A percentile compares a stretch with the other conserved stretches of the same genome.
Conservation (phyloP, 2,888 invertebrate genomes). For the Cephus runcator region DNA sequence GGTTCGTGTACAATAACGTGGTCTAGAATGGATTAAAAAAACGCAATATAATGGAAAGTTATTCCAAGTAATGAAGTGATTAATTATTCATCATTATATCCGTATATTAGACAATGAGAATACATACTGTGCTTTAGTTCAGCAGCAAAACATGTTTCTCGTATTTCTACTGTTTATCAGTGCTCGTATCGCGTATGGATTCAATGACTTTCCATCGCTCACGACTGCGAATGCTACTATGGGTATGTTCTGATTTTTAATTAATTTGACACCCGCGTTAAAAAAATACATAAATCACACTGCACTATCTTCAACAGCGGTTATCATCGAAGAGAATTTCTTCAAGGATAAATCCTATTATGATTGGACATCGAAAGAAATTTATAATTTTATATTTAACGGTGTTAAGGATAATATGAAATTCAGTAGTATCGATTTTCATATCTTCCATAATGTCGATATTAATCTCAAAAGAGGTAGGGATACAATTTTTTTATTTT, state of each 20-base stretch:
- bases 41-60: conserved; percentile 26
- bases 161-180: background rate
- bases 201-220: conserved; percentile 77
- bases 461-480: conserved; percentile 78
- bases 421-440: conserved; percentile 76
- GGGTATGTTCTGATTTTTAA: conserved; percentile 67
- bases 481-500: conserved; percentile 11
- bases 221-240: conserved; percentile 79
- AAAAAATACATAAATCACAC: background rate
- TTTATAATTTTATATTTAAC: conserved; percentile 74
- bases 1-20: background rate
- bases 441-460: conserved; percentile 76
- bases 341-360: conserved; percentile 70
- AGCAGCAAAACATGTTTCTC: background rate
- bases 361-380: conserved; percentile 68
- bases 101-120: background rate
- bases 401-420: conserved; percentile 74
- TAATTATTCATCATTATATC: conserved; percentile 36
- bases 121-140: background rate
- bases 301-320: conserved; percentile 66
- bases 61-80: conserved; percentile 43
- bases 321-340: conserved; percentile 77
- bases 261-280: background rate
- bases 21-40: background rate
- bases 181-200: conserved; percentile 32